Evolutionary conservation across 2,888 invertebrate species (phyloP).

Genomic region (Amphipyra tragopoginis): DNA sequence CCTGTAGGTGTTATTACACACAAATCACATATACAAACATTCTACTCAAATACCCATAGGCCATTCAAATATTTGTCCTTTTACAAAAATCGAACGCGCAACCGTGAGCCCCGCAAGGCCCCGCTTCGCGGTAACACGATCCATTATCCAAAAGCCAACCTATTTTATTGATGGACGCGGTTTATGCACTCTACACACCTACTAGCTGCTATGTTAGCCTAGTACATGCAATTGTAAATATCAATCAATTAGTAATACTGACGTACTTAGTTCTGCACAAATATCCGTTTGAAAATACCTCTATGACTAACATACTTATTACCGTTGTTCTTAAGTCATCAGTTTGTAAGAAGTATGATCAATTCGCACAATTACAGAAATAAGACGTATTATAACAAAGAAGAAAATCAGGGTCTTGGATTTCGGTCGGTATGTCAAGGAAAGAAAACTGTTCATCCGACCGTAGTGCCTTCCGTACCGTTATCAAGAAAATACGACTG

Average conservation of each 20-base stretch:
- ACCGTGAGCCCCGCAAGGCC: constrained; percentile 9
- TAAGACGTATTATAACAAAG: not conserved
- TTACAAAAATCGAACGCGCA: constrained; percentile 27
- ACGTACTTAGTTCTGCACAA: constrained; percentile 16
- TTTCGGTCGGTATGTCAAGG: not conserved
- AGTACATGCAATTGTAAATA: constrained; percentile 38
- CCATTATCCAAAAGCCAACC: constrained; percentile 44
- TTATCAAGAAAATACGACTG: constrained; percentile 43
- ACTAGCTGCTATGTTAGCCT: constrained; percentile 10
- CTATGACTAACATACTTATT: constrained; percentile 27
- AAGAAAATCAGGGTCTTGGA: not conserved
- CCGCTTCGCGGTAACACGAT: constrained; percentile 23
- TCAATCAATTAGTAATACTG: constrained; percentile 24
- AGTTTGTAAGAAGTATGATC: not conserved
- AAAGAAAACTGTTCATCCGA: constrained; percentile 24
- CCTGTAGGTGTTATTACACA: constrained; percentile 33
- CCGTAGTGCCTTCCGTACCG: constrained; percentile 20
- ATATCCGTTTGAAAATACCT: constrained; percentile 29
- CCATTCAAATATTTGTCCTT: constrained; percentile 39
- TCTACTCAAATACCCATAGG: constrained; percentile 39
- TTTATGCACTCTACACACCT: constrained; percentile 29
- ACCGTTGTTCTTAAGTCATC: not conserved
- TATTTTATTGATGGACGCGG: constrained; percentile 46
- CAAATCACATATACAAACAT: constrained; percentile 47
- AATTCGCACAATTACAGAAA: not conserved